A percentile compares a stretch with the other conserved stretches of the same genome.
These are phyloP conservation scores for Chelonia mydas DNA, from an alignment of 2,797 vertebrate genomes.

Conservation along the genomic window DNA sequence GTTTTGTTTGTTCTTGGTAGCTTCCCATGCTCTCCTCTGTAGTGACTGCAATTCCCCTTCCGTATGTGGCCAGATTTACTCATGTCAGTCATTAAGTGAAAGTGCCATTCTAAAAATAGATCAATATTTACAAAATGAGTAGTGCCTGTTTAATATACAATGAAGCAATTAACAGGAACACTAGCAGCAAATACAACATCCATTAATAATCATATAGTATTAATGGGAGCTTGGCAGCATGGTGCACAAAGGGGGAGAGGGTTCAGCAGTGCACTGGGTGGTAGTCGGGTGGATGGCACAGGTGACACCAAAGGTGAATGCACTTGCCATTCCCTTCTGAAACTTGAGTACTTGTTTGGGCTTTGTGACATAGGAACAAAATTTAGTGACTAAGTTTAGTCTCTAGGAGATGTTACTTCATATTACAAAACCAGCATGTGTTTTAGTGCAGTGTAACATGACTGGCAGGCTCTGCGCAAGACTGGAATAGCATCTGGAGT, in stretches of 20 bases:
- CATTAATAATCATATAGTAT: neutral
- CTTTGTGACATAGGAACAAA: neutral
- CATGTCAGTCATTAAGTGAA: neutral
- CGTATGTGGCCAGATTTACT: neutral
- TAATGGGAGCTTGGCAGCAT: rapidly evolving
- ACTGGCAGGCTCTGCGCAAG: neutral
- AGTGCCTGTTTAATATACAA: neutral
- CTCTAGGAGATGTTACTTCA: neutral
- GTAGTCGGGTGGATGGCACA: neutral
- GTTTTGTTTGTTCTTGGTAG: neutral
- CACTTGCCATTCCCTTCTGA: neutral
- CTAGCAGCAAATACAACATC: rapidly evolving
- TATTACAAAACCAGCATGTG: neutral
- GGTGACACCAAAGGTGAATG: neutral
- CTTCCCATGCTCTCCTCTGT: neutral
- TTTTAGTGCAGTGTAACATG: neutral
- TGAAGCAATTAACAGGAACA: neutral
- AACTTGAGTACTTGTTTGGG: neutral
- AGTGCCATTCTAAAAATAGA: neutral
- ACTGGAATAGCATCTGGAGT: neutral
- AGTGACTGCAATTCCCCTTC: neutral
- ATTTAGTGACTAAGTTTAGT: neutral
- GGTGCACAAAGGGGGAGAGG: rapidly evolving
- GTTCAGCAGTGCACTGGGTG: neutral
- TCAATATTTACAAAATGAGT: slow-evolving; percentile 8